phyloP scores from a whole-genome alignment of 2,888 invertebrate species.

The Melanophora roralis region DNA sequence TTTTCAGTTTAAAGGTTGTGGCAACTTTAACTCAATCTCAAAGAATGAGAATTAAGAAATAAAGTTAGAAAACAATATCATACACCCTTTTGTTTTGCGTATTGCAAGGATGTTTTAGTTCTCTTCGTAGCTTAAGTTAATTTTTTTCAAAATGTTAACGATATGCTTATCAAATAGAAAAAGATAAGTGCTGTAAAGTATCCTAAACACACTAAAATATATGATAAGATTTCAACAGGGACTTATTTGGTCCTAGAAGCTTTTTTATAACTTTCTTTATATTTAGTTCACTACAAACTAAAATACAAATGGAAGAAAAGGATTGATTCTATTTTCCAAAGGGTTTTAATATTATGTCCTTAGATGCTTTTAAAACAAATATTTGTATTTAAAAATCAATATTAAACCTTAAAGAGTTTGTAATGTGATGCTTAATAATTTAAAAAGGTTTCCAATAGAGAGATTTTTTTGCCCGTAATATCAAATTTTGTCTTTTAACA shows the following conservation, averaged over 20 bases:
- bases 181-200: background rate
- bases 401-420: too few relatives aligned
- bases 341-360: too few relatives aligned
- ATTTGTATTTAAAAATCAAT: too few relatives aligned
- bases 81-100: constrained; percentile 1
- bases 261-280: background rate
- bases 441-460: too few relatives aligned
- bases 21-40: constrained; percentile 4
- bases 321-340: too few relatives aligned
- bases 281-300: background rate
- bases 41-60: background rate
- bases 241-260: background rate
- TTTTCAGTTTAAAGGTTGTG: constrained; percentile 27
- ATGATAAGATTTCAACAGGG: background rate
- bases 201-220: background rate
- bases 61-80: background rate
- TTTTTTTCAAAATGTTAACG: constrained; percentile 11
- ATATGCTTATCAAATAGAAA: constrained; percentile 28
- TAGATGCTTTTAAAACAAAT: too few relatives aligned
- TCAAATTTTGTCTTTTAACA: too few relatives aligned
- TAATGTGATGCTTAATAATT: too few relatives aligned
- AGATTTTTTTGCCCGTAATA: too few relatives aligned
- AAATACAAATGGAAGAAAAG: background rate
- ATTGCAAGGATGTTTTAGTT: background rate
- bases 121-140: too few relatives aligned